Percentiles rank a stretch among this genome's conserved stretches.
These are phyloP conservation scores for Allolobophora icterica DNA, from an alignment of 2,888 invertebrate species.

Conservation along the genomic window DNA sequence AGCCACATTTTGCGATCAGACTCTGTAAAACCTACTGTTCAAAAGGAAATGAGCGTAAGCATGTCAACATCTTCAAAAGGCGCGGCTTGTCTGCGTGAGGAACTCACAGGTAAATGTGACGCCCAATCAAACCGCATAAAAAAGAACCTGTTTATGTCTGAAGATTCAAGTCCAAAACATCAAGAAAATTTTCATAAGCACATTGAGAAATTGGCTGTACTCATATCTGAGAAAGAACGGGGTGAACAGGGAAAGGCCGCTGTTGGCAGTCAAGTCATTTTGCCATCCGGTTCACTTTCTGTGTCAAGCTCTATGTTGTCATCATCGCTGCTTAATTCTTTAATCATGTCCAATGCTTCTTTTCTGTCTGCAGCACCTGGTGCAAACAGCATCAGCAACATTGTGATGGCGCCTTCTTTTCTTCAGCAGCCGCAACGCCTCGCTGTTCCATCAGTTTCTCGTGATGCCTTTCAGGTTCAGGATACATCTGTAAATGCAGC, in stretches of 20 bases:
- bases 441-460: background rate
- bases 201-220: background rate
- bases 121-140: background rate
- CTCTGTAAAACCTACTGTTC: background rate
- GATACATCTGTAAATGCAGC: background rate
- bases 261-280: background rate
- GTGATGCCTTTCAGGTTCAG: constrained; percentile 6
- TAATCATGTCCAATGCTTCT: background rate
- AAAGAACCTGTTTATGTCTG: background rate
- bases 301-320: background rate
- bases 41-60: background rate
- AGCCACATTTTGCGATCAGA: background rate
- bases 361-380: background rate
- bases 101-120: background rate
- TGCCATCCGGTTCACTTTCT: background rate
- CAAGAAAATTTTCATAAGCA: background rate
- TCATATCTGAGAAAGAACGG: background rate
- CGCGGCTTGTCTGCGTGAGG: background rate
- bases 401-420: background rate
- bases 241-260: background rate
- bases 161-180: background rate
- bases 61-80: background rate
- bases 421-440: background rate
- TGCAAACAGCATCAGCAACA: background rate
- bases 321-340: background rate